A percentile compares a stretch with the other conserved stretches of the same genome.
Evolutionary conservation across 2,113 vertebrate species (phyloP).

Genomic region (Microtus montanus): DNA sequence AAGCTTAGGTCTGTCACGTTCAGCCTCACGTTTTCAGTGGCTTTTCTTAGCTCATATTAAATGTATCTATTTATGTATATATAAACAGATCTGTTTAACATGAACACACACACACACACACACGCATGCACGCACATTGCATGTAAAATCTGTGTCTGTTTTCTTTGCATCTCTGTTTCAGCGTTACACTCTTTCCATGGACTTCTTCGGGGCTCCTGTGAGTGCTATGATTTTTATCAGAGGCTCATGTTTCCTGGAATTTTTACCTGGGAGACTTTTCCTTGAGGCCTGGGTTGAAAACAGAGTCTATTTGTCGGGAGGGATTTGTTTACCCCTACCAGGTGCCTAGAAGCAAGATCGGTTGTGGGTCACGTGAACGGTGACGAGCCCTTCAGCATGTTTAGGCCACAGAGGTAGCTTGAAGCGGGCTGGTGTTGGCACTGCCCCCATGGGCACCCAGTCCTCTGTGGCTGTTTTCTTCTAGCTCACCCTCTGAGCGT

Average conservation of each 20-base stretch:
- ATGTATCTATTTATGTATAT: neutral
- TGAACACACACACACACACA: neutral
- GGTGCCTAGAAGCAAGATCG: neutral
- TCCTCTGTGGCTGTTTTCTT: neutral
- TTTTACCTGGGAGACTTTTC: neutral
- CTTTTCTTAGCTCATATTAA: neutral
- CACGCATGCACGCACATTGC: too few relatives aligned
- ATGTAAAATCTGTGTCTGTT: neutral
- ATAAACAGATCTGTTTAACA: neutral
- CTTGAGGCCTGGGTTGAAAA: neutral
- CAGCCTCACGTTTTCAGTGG: neutral
- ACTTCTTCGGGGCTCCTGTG: neutral
- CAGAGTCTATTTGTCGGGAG: neutral
- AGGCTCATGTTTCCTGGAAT: neutral
- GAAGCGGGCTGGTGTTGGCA: neutral
- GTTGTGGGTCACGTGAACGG: neutral
- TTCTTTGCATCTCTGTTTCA: neutral
- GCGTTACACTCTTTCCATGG: neutral
- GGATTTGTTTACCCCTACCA: neutral
- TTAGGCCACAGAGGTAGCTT: neutral
- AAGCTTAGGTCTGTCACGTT: neutral
- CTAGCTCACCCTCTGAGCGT: accelerated
- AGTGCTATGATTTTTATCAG: neutral
- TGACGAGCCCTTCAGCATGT: too few relatives aligned
- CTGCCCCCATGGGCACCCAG: accelerated